Base-by-base conservation (phyloP, 1,140 invertebrate genomes). In the Caenorhabditis remanei region DNA sequence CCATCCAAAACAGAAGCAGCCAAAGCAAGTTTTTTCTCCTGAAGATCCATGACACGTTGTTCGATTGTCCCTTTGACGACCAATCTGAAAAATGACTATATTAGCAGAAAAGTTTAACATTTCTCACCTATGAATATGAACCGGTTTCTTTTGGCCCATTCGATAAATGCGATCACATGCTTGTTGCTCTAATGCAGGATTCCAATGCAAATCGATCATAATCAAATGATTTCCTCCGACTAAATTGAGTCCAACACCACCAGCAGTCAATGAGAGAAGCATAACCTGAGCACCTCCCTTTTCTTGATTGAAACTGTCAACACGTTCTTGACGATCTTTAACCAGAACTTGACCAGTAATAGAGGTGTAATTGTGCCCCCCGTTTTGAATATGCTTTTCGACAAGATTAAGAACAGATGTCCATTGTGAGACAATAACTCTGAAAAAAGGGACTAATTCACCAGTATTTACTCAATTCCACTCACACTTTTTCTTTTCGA, bases 191-290 rank as follows among this genome's bases (percentile, higher is more conserved):
- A 98, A 93, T 90, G 97, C 96, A 0, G 97, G 97, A 94, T 98
- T 98, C 97, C 97, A 98, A 93, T 98, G 97, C 79, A 96, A 94
- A 93, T 98, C 97, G 3, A 97, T 90, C 5, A 99, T 91, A 63
- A 98, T 95, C 13, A 99, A 93, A 93, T 98, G 96, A 94, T 83
- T 87, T 40, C 86, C 86, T 32, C 96, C 96, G 87, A 96, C 94
- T 41, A 98, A 93, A 93, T 98, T 98, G 5, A 98, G 93, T 14
- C 96, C 97, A 50, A 97, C 96, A 46, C 96, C 97, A 75, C 97
- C 97, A 85, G 96, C 96, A 82, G 95, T 95, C 71, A 98, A 93
- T 0, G 96, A 97, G 0, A 98, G 93, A 41, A 98, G 93, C 90
- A 98, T 89, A 40, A 89, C 82, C 21, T 63, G 61, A 13, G 88